Conservation (phyloP, 2,797 vertebrate species). For the Margarornis squamiger region DNA sequence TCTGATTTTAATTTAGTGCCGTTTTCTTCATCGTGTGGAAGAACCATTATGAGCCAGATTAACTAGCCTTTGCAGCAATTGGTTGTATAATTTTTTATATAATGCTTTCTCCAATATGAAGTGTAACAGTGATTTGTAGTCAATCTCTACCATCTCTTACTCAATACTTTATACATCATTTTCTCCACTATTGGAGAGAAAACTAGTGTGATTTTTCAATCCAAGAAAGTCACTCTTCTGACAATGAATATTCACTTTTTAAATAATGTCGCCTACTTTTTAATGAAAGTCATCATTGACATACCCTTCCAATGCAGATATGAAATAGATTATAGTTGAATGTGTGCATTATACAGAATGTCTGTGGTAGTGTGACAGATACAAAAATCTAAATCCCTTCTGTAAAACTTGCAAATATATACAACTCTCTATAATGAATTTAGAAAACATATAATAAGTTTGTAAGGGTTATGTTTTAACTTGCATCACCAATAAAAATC, state of each 20-base stretch:
- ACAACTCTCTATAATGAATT: background rate
- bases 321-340: background rate
- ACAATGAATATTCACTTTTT: background rate
- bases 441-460: background rate
- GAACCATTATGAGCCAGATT: background rate
- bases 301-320: background rate
- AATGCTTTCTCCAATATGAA: background rate
- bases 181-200: background rate
- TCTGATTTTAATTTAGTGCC: background rate
- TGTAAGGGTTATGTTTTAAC: background rate
- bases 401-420: background rate
- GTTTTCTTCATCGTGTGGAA: background rate
- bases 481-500: background rate
- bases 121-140: background rate
- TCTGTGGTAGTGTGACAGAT: background rate
- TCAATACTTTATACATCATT: background rate
- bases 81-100: background rate
- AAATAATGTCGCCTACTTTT: background rate
- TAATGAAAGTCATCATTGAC: background rate
- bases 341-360: background rate
- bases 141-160: background rate
- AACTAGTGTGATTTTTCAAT: background rate
- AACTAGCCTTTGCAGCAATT: background rate
- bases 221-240: background rate
- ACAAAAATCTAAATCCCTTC: background rate